Evolutionary conservation across 2,888 invertebrate species (phyloP), one percentile per base, ranked within the genome.

Genomic region (Ornithoptera alexandrae): DNA sequence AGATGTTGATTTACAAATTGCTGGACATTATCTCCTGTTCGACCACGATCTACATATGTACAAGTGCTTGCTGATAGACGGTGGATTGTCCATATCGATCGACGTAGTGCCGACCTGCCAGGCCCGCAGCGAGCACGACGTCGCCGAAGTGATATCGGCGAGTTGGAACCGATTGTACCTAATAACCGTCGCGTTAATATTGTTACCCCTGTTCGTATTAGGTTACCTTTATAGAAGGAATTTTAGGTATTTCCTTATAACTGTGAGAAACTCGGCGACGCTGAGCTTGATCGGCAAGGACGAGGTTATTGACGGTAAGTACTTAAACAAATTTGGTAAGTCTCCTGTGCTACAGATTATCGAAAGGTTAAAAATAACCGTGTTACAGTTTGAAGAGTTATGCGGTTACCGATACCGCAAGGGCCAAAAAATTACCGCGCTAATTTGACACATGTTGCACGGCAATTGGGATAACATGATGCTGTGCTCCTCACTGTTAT

Each of bases 161-260:
- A 74, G 76, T 0, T 74, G 71, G 62, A 79, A 72, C 6, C 78
- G 73, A 22, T 62, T 90, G 0, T 62, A 84, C 0, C 72, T 80
- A 0, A 58, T 90, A 0, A 42, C 77, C 0, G 73, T 90, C 65
- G 86, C 88, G 0, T 72, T 74, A 0, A 0, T 84, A 0, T 0
- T 87, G 7, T 2, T 88, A 0, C 82, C 87, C 0, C 0, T 77
- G 0, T 24, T 85, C 17, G 70, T 76, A 0, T 58, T 86, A 0
- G 57, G 76, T 0, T 89, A 77, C 64, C 4, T 84, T 0, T 88
- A 84, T 15, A 86, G 93, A 65, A 94, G 94, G 72, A 93, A 94
- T 71, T 91, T 94, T 77, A 92, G 92, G 74, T 94, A 95, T 76
- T 95, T 93, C 73, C 90, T 89, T 60, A 93, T 94, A 12, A 93